These are phyloP conservation scores for Oikopleura dioica DNA, from an alignment of 23 tunicate species.

Conservation along the genomic window DNA sequence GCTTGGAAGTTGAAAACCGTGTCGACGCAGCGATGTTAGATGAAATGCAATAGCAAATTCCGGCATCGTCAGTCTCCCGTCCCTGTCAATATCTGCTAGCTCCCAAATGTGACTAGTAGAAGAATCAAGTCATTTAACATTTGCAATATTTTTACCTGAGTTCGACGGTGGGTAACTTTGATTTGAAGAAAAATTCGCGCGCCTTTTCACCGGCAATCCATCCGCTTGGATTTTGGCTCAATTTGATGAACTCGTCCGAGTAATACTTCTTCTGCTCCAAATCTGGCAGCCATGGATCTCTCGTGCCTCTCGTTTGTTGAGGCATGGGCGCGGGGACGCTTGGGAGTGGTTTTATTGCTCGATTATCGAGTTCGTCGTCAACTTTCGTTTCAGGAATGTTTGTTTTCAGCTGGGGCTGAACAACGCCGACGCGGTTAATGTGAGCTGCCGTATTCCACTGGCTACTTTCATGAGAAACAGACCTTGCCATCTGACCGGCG, in stretches of 20 bases:
- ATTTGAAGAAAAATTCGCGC: not conserved
- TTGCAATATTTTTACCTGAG: too few species aligned
- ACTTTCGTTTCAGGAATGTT: too few species aligned
- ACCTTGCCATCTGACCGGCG: too few species aligned
- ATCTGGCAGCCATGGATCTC: not conserved
- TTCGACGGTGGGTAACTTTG: not conserved
- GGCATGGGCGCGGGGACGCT: not conserved
- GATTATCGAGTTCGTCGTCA: too few species aligned
- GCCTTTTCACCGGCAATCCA: not conserved
- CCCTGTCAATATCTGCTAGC: not conserved
- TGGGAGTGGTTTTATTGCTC: not conserved
- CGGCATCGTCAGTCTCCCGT: not conserved
- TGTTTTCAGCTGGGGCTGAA: too few species aligned
- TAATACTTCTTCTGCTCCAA: not conserved
- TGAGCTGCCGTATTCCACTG: too few species aligned
- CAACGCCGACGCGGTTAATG: too few species aligned
- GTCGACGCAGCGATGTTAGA: not conserved
- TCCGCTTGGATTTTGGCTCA: not conserved
- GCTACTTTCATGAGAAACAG: too few species aligned
- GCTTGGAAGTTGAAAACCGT: not conserved
- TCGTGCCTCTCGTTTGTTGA: not conserved
- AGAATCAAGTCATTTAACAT: too few species aligned
- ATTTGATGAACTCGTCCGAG: not conserved
- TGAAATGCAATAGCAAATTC: not conserved
- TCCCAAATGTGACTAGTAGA: not conserved